Evolutionary conservation across 2,113 vertebrate genomes (phyloP), one percentile per base, ranked within the genome.

Genomic region (Poecile atricapillus): DNA sequence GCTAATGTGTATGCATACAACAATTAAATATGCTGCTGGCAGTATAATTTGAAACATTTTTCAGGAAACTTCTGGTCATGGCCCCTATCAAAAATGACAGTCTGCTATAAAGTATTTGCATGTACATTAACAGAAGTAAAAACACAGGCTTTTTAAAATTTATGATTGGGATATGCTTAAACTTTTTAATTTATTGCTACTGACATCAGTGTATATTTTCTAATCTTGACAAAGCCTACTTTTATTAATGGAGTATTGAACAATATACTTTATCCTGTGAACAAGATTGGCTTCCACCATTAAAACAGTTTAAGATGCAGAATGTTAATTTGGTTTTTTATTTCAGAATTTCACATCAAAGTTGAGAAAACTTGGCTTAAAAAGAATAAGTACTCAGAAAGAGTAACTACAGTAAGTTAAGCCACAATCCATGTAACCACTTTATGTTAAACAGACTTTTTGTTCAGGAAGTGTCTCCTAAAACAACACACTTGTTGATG

Each of bases 1-100:
- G 73, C 47, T 91, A 87, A 95, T 84, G 67, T 74, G 37, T 85
- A 94, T 95, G 87, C 77, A 90, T 82, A 81, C 69, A 90, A 93
- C 53, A 89, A 90, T 92, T 93, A 73, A 52, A 90, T 94, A 59
- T 91, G 71, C 69, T 80, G 22, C 85, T 84, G 58, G 95, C 65
- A 89, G 76, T 64, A 58, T 43, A 89, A 92, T 94, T 91, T 4
- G 1, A 67, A 96, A 41, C 15, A n/a, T 74, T 79, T 68, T 62
- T 91, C 74, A 83, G 52, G 60, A 93, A 74, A 73, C 7, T 70
- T 89, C n/a, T 78, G 56, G 37, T 37, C 74, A 60, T 41, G 59
- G 60, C 41, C 73, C 60, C 71, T 37, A 65, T 63, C 44, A 94
- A 93, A 90, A 93, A 94, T 70, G 15, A 46, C 74, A 87, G 28